Base-by-base conservation (phyloP, 2,888 invertebrate species). In the Salpingus planirostris region DNA sequence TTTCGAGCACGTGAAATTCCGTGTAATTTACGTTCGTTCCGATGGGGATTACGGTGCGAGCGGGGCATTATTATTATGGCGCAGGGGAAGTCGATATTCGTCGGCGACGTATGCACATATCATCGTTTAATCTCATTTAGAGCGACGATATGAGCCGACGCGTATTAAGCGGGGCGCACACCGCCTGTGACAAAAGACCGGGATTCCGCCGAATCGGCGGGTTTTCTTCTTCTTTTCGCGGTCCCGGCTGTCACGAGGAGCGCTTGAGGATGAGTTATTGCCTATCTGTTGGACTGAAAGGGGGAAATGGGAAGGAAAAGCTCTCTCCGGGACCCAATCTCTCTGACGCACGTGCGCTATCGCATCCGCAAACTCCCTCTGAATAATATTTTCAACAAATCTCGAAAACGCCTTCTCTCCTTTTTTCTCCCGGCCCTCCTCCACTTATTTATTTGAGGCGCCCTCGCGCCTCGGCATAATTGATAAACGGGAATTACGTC, bases 121-220 rank as follows among this genome's bases (percentile, higher is more conserved):
- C 52, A 50, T 47, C 52, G 47, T 47, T 48, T 51, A 51, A 51
- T 51, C 47, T 47, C 44, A 49, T 51, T 51, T 48, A 42, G n/a
- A n/a, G 34, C 37, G 31, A 34, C 37, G 44, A 44, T 47, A 46
- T 45, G 44, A 43, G 44, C 42, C 35, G 42, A 39, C 38, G 40
- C 44, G 43, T 47, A 43, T 59, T 66, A 65, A 65, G 65, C 66
- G 64, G 66, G n/a, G n/a, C n/a, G n/a, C 68, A 69, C 68, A 68
- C 68, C 66, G 69, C 69, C 63, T 66, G 64, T 65, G 70, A 61
- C 69, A 65, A 69, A 69, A 65, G 63, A 58, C 49, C 52, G 60
- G 60, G 52, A 54, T 49, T 49, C 62, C 62, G 54, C 54, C 52
- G 65, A 65, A 62, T 65, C 66, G 69, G 68, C 66, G 68, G 68